phyloP scores from a whole-genome alignment of 2,888 invertebrate species.

The Mechanitis mazaeus region DNA sequence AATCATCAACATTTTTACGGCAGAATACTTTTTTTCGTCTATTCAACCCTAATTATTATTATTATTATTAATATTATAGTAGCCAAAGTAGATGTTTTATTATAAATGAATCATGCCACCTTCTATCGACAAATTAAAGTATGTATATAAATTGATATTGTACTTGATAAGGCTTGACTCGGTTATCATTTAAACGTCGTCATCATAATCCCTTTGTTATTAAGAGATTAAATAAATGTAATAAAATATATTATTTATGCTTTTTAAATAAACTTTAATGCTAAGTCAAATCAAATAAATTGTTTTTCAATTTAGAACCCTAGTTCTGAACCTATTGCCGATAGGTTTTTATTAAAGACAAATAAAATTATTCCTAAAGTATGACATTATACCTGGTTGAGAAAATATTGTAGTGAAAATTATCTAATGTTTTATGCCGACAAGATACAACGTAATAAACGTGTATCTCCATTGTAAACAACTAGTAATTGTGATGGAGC shows the following conservation, averaged over 20 bases:
- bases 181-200: neutral
- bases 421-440: constrained; percentile 48
- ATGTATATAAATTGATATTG: constrained; percentile 12
- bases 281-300: no score
- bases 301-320: neutral
- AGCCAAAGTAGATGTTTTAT: no score
- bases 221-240: neutral
- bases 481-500: constrained; percentile 50
- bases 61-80: neutral
- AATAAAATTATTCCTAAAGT: constrained; percentile 17
- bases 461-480: constrained; percentile 68
- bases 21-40: neutral
- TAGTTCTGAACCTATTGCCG: no score
- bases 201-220: constrained; percentile 12
- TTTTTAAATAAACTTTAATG: no score
- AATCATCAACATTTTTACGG: neutral
- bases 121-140: neutral
- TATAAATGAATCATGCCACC: no score
- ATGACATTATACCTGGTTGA: constrained; percentile 11
- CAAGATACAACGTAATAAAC: constrained; percentile 67
- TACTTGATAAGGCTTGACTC: neutral
- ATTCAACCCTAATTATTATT: neutral
- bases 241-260: no score
- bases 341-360: neutral
- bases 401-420: constrained; percentile 35